phyloP scores from a whole-genome alignment of 2,888 invertebrate species.

The Rugalucina vietnamica region DNA sequence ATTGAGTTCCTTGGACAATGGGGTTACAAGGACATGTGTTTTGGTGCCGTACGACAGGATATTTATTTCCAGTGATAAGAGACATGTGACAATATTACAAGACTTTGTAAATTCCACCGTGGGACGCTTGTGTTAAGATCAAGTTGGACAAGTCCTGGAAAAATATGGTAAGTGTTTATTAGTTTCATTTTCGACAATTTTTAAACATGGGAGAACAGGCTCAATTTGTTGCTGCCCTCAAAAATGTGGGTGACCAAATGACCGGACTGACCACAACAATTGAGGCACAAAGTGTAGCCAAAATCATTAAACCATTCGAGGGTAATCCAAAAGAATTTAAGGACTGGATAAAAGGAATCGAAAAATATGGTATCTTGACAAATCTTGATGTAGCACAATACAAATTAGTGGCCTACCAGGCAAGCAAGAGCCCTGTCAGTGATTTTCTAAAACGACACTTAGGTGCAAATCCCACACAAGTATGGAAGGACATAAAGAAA shows the following conservation, averaged over 20 bases:
- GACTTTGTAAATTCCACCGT: too few relatives aligned
- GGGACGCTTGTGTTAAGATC: too few relatives aligned
- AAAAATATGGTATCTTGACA: constrained; percentile 34
- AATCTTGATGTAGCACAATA: background rate
- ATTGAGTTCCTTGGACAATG: too few relatives aligned
- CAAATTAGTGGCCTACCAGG: constrained; percentile 36
- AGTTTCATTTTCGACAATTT: too few relatives aligned
- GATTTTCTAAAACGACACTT: constrained; percentile 43
- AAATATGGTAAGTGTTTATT: too few relatives aligned
- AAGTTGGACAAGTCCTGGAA: too few relatives aligned
- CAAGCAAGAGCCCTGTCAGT: constrained; percentile 27
- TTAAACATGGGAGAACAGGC: too few relatives aligned
- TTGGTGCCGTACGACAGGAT: too few relatives aligned
- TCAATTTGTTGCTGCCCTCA: background rate
- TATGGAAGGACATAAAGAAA: constrained; percentile 4
- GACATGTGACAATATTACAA: too few relatives aligned
- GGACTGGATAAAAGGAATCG: constrained; percentile 34
- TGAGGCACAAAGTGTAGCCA: constrained; percentile 25
- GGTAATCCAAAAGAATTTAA: constrained; percentile 37
- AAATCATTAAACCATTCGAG: constrained; percentile 26
- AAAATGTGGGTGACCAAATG: background rate
- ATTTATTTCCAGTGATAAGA: too few relatives aligned
- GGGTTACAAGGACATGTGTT: too few relatives aligned
- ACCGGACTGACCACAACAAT: too few relatives aligned
- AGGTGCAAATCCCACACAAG: background rate